These are phyloP conservation scores for Xenopus borealis DNA, from an alignment of 2,113 vertebrate genomes.

Conservation along the genomic window DNA sequence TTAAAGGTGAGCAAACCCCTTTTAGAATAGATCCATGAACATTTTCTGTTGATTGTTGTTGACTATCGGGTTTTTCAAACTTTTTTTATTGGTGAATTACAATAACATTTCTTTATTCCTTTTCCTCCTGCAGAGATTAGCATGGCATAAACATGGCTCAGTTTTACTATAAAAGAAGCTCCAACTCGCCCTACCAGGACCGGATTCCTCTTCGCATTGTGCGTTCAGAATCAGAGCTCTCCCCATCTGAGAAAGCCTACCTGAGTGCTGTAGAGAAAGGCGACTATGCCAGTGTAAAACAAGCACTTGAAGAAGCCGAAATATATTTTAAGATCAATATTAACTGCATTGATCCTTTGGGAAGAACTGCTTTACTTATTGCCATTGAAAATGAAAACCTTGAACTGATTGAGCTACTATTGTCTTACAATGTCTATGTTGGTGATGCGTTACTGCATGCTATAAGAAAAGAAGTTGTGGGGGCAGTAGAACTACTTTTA, in stretches of 20 bases:
- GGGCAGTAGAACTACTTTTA: slow-evolving; percentile 89
- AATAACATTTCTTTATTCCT: slow-evolving; percentile 8
- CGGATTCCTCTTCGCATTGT: slow-evolving; percentile 89
- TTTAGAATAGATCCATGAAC: no score
- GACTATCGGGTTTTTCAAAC: no score
- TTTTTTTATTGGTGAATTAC: no score
- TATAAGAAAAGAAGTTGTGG: slow-evolving; percentile 93
- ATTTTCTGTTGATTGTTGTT: no score
- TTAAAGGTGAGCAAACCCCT: no score
- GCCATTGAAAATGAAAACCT: slow-evolving; percentile 98
- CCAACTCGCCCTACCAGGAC: slow-evolving; percentile 81
- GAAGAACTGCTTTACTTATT: slow-evolving; percentile 93
- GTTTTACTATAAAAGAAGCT: slow-evolving; percentile 84
- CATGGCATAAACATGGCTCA: slow-evolving; percentile 85
- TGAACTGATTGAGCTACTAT: slow-evolving; percentile 90
- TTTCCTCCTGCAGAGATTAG: slow-evolving; percentile 61
- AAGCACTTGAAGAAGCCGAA: slow-evolving; percentile 90
- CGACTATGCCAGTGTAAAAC: slow-evolving; percentile 90
- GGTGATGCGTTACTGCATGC: slow-evolving; percentile 93
- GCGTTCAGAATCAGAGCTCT: slow-evolving; percentile 90
- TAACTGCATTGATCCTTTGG: slow-evolving; percentile 92
- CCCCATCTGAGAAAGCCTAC: slow-evolving; percentile 82
- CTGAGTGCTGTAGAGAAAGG: slow-evolving; percentile 89
- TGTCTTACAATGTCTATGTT: slow-evolving; percentile 87
- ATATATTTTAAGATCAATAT: slow-evolving; percentile 99